Percentiles rank a stretch among this genome's conserved stretches.
Evolutionary conservation across 2,113 vertebrate species (phyloP).

Genomic region (Loxodonta africana): DNA sequence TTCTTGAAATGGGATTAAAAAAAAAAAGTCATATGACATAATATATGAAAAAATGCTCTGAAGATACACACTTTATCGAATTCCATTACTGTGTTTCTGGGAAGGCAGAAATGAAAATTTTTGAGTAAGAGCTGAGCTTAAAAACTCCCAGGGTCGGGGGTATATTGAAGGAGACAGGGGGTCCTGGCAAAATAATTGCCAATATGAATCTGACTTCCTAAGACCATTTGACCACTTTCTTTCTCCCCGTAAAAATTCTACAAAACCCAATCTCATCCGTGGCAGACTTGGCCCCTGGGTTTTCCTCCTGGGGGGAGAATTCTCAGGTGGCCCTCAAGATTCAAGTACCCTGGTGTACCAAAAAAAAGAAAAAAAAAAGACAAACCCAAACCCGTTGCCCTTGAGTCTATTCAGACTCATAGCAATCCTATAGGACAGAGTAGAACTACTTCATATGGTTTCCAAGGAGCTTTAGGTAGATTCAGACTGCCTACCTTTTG

Average conservation of each 20-base stretch:
- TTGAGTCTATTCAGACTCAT: too few relatives aligned
- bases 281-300: neutral
- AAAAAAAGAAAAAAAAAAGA: too few relatives aligned
- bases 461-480: too few relatives aligned
- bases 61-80: neutral
- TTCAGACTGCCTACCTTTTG: too few relatives aligned
- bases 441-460: too few relatives aligned
- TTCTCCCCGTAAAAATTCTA: neutral
- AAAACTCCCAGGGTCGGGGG: neutral
- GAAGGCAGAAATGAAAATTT: neutral
- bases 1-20: neutral
- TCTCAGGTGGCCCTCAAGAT: neutral
- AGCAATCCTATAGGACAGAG: too few relatives aligned
- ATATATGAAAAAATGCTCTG: neutral
- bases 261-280: neutral
- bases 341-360: accelerated
- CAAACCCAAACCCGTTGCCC: too few relatives aligned
- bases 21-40: neutral
- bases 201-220: neutral
- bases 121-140: neutral
- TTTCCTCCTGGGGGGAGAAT: neutral
- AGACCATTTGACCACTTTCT: neutral
- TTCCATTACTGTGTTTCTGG: neutral
- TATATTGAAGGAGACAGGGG: neutral
- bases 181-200: neutral